Evolutionary conservation across 1,140 invertebrate species (phyloP), one percentile per base, ranked within the genome.

Genomic region (Leptopilina clavipes): DNA sequence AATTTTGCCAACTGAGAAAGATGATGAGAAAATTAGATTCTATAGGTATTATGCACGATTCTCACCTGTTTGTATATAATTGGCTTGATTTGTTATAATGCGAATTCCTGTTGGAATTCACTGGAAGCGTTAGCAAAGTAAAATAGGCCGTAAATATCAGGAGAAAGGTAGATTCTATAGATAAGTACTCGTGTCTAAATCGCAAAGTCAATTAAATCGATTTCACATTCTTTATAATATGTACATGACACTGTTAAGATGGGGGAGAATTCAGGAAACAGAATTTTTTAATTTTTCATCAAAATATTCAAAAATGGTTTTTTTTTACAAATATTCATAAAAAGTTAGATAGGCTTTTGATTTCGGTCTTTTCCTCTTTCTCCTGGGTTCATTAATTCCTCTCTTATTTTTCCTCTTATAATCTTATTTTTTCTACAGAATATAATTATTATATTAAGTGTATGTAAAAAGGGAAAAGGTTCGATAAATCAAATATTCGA

Each of bases 141-240:
- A 65, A 65, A 65, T 65, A 65, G 59, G 25, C 59, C 22, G 59
- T 65, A 65, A 65, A 65, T 65, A 31, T 22, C 8, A 59, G 56
- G 56, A 59, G 59, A 65, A 65, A 65, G 59, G 59, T 65, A 65
- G 59, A 65, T 65, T 65, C 59, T 65, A 65, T 65, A 65, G 59
- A 65, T 65, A 65, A 65, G 59, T 65, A 65, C 59, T 65, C 59
- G 59, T 65, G 59, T 31, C 59, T 65, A 65, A 65, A 65, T 65
- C 59, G 59, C 59, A 31, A 65, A 22, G 59, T 65, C 59, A 65
- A 65, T 65, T 65, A 65, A 65, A 65, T 65, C 59, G 59, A 65
- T 65, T 65, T 65, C 59, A 65, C 59, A 65, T 65, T 65, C 59
- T 65, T 65, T 65, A n/a, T n/a, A n/a, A n/a, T n/a, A n/a, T n/a